phyloP scores from a whole-genome alignment of 2,888 invertebrate species.

The Tachystola acroxantha region DNA sequence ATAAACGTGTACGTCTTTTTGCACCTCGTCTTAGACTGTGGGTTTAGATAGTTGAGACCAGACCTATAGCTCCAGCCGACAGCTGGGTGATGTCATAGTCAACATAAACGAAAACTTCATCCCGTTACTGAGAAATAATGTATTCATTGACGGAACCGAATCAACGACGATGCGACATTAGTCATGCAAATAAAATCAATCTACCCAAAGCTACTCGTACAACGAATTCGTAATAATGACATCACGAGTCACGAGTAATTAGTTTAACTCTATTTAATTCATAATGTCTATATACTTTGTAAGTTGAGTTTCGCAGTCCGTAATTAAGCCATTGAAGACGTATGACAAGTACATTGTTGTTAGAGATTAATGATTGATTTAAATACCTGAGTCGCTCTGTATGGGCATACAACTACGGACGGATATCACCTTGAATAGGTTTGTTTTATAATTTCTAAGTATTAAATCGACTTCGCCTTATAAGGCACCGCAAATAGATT shows the following conservation, averaged over 20 bases:
- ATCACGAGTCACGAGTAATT: conserved; percentile 16
- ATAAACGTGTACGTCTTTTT: conserved; percentile 54
- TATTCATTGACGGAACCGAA: conserved; percentile 40
- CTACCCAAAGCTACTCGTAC: conserved; percentile 21
- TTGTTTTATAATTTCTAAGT: too few relatives aligned
- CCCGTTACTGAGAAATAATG: conserved; percentile 42
- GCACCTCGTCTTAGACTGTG: conserved; percentile 52
- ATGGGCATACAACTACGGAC: too few relatives aligned
- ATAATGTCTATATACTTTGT: too few relatives aligned
- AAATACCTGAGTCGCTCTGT: too few relatives aligned
- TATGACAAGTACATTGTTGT: too few relatives aligned
- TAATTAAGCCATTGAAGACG: too few relatives aligned
- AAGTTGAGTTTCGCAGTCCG: too few relatives aligned
- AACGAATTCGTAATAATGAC: conserved; percentile 24
- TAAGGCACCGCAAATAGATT: background rate
- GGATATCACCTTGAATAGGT: too few relatives aligned
- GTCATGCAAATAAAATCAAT: conserved; percentile 30
- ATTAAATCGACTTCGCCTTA: too few relatives aligned
- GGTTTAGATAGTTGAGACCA: conserved; percentile 33
- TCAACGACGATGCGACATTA: conserved; percentile 26
- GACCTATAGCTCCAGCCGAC: conserved; percentile 41
- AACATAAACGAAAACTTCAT: conserved; percentile 46
- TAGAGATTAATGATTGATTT: too few relatives aligned
- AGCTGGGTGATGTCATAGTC: conserved; percentile 64
- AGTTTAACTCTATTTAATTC: background rate